These are phyloP conservation scores for Phymatocera aterrima DNA, from an alignment of 2,888 invertebrate genomes.

Conservation along the genomic window DNA sequence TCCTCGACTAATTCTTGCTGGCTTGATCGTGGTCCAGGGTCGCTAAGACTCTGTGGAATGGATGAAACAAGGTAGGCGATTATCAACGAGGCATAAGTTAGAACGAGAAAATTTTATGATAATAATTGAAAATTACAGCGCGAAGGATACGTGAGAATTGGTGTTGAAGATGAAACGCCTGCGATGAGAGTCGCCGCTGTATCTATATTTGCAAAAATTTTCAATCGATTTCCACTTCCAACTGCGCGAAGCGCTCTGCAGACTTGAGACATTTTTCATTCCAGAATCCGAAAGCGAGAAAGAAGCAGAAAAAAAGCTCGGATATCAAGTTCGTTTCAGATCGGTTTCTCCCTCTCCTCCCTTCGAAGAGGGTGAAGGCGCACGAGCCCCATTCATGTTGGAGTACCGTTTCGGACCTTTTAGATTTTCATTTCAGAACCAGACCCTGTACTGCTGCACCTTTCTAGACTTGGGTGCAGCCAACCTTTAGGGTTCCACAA, in stretches of 20 bases:
- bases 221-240: too few species aligned
- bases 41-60: neutral
- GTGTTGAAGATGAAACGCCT: neutral
- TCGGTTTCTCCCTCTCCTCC: slow-evolving; percentile 53
- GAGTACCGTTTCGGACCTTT: slow-evolving; percentile 61
- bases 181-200: neutral
- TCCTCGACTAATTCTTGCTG: slow-evolving; percentile 1
- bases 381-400: slow-evolving; percentile 58
- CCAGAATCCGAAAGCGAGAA: neutral
- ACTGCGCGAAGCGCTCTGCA: too few species aligned
- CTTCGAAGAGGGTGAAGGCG: slow-evolving; percentile 18
- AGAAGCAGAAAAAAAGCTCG: too few species aligned
- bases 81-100: neutral
- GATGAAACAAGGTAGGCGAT: neutral
- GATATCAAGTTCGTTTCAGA: slow-evolving; percentile 60
- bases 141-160: neutral
- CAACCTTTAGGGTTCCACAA: slow-evolving; percentile 57
- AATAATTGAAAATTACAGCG: too few species aligned
- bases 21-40: neutral
- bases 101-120: neutral
- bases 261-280: neutral
- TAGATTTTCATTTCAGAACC: slow-evolving; percentile 54
- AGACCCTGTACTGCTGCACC: slow-evolving; percentile 30
- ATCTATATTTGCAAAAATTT: too few species aligned
- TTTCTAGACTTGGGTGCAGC: slow-evolving; percentile 48